Evolutionary conservation across 2,113 vertebrate genomes (phyloP).

Genomic region (Thryonomys swinderianus): DNA sequence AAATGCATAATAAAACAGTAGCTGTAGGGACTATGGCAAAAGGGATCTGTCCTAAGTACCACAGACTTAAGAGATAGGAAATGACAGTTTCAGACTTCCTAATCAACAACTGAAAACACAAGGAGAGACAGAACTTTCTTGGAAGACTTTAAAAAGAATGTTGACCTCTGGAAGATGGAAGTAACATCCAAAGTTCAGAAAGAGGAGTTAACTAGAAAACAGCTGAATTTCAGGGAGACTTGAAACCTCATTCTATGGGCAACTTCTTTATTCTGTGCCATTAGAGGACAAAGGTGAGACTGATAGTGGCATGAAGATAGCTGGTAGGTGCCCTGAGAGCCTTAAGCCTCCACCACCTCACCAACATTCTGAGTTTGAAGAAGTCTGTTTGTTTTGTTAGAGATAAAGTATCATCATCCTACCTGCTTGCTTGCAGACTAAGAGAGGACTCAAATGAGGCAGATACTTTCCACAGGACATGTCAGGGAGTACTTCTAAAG

Average conservation of each 20-base stretch:
- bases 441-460: not conserved
- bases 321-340: not conserved
- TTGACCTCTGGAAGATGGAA: not conserved
- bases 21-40: not conserved
- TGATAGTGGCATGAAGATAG: not conserved
- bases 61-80: not conserved
- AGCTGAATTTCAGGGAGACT: not conserved
- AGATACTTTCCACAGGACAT: not conserved
- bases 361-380: not conserved
- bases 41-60: not conserved
- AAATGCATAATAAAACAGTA: not conserved
- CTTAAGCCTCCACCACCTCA: not conserved
- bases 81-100: not conserved
- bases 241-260: not conserved
- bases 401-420: not conserved
- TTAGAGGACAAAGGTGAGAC: not conserved
- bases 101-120: constrained; percentile 36
- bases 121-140: not conserved
- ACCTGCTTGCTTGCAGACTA: not conserved
- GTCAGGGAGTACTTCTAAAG: not conserved
- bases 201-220: not conserved
- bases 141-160: not conserved
- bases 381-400: not conserved
- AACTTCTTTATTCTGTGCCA: not conserved
- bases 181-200: not conserved